Evolutionary conservation across 2,797 vertebrate species (phyloP).

Genomic region (Tragopan temminckii): DNA sequence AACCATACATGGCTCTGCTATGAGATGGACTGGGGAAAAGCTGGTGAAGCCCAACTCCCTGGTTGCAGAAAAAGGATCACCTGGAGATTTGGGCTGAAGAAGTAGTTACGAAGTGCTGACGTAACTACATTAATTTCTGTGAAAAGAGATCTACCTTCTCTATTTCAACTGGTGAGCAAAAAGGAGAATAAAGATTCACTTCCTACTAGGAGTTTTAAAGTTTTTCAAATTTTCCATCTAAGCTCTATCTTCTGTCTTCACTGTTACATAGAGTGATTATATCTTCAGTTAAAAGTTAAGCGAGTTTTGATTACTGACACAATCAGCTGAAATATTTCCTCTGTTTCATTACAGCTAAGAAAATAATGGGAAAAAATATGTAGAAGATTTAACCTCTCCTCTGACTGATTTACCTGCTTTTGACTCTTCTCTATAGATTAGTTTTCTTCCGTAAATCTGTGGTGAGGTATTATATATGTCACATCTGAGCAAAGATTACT

Average conservation of each 20-base stretch:
- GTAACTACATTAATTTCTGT: background rate
- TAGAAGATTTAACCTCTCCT: constrained; percentile 4
- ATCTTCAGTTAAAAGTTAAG: constrained; percentile 25
- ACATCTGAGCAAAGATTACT: constrained; percentile 16
- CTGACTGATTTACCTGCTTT: background rate
- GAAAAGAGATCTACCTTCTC: constrained; percentile 31
- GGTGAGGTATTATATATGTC: background rate
- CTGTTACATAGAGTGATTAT: background rate
- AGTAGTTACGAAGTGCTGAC: background rate
- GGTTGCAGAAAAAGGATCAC: background rate
- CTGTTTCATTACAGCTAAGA: background rate
- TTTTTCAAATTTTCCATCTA: constrained; percentile 14
- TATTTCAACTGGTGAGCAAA: constrained; percentile 4
- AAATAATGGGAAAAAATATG: constrained; percentile 33
- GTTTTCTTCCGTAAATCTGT: background rate
- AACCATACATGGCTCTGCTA: background rate
- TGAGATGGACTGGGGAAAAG: background rate
- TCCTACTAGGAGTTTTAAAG: constrained; percentile 30
- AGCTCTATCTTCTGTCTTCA: background rate
- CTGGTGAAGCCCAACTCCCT: background rate
- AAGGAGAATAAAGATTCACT: background rate
- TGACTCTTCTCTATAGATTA: background rate
- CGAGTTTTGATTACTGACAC: constrained; percentile 33
- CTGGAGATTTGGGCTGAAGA: background rate
- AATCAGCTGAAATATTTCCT: constrained; percentile 8